These are phyloP conservation scores for Diadema setosum DNA, from an alignment of 35 echinoderm and acorn worm genomes.

Conservation along the genomic window DNA sequence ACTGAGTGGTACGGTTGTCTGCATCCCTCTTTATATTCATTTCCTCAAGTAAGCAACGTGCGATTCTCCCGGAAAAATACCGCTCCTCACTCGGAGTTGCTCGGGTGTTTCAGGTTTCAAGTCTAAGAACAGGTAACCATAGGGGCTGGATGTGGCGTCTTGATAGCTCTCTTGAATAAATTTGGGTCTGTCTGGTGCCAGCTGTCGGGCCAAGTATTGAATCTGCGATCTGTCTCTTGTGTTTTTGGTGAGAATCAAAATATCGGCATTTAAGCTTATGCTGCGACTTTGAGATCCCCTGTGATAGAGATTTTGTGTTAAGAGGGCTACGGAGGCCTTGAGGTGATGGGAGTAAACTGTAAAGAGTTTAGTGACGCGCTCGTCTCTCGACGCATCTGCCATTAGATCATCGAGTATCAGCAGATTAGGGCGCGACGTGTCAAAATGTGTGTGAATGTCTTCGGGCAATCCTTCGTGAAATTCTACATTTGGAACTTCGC, in stretches of 20 bases:
- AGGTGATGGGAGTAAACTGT: background rate
- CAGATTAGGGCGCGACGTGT: no score
- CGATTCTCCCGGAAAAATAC: conserved; percentile 40
- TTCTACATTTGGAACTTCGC: background rate
- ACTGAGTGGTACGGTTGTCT: background rate
- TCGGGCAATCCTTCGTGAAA: background rate
- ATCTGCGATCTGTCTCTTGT: conserved; percentile 68
- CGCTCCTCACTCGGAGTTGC: conserved; percentile 39
- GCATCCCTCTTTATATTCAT: background rate
- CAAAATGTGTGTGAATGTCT: no score
- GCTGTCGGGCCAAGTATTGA: conserved; percentile 22
- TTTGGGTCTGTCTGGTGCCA: conserved; percentile 36
- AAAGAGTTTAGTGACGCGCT: background rate
- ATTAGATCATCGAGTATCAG: background rate
- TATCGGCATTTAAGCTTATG: conserved; percentile 61
- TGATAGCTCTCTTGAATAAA: conserved; percentile 43
- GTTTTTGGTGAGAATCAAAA: conserved; percentile 45
- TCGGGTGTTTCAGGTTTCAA: conserved; percentile 50
- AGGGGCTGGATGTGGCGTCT: conserved; percentile 42
- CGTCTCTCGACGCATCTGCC: background rate
- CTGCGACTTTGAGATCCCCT: no score
- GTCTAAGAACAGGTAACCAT: conserved; percentile 48
- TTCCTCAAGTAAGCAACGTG: background rate
- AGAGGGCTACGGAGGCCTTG: no score
- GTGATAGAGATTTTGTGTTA: no score